Evolutionary conservation across 2,797 vertebrate genomes (phyloP).

Genomic region (Karalla daura): DNA sequence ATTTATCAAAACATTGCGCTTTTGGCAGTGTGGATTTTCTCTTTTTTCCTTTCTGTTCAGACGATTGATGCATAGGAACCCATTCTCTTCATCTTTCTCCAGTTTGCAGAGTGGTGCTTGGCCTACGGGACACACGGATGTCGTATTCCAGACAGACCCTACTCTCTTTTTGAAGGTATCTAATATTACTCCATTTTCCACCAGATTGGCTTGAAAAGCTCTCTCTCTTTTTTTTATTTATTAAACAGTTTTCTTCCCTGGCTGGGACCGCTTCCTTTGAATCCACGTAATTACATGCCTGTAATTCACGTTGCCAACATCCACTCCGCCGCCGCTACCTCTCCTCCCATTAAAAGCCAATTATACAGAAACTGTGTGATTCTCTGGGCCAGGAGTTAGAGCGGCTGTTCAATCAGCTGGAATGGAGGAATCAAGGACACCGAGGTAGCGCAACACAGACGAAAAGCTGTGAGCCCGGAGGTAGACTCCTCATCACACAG

Average conservation of each 20-base stretch:
- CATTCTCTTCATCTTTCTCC: neutral
- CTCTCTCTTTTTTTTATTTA: no score
- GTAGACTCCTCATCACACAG: no score
- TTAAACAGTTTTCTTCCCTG: neutral
- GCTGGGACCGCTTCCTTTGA: neutral
- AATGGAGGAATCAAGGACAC: neutral
- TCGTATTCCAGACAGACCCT: slow-evolving; percentile 96
- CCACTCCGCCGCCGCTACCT: neutral
- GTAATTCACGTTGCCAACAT: neutral
- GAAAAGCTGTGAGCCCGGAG: no score
- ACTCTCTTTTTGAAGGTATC: slow-evolving; percentile 99
- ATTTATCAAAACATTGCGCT: no score
- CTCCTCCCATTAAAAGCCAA: neutral
- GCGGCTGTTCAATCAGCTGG: neutral
- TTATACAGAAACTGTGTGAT: neutral
- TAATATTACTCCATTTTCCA: neutral
- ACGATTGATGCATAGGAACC: neutral
- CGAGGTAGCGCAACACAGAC: neutral
- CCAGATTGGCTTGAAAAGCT: neutral
- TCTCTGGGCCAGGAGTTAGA: neutral
- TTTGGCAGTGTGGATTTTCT: no score
- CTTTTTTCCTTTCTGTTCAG: no score
- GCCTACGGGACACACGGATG: slow-evolving; percentile 96
- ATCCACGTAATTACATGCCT: neutral
- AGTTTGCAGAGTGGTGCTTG: slow-evolving; percentile 99